Percentiles rank a stretch among this genome's conserved stretches.
phyloP scores from a whole-genome alignment of 1,140 invertebrate genomes.

The Chironomus tepperi region DNA sequence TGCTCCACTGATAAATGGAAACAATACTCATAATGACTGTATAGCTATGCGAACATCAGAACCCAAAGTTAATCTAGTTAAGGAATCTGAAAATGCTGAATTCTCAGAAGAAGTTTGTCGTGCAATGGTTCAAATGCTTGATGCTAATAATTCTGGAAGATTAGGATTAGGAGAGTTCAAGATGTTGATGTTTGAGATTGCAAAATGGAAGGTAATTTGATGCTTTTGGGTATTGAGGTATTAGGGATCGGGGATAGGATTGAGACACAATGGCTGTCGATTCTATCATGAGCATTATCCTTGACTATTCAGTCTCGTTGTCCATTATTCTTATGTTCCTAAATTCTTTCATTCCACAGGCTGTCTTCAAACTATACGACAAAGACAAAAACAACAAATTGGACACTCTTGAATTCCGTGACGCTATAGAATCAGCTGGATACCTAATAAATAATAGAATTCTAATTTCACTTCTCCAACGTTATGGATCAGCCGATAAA shows the following conservation, averaged over 20 bases:
- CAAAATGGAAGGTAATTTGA: slow-evolving; percentile 87
- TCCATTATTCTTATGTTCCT: no score
- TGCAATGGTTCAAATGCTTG: slow-evolving; percentile 93
- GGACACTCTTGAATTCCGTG: slow-evolving; percentile 73
- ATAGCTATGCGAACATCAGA: no score
- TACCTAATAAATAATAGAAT: slow-evolving; percentile 85
- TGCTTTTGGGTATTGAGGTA: no score
- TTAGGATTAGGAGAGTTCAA: slow-evolving; percentile 92
- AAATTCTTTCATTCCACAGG: slow-evolving; percentile 50
- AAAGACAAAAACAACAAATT: slow-evolving; percentile 69
- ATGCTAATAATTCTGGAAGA: slow-evolving; percentile 85
- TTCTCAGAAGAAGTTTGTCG: slow-evolving; percentile 88
- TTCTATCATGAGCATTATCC: no score
- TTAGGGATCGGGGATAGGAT: no score
- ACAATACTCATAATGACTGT: no score
- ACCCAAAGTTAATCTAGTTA: no score
- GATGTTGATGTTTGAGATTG: slow-evolving; percentile 73
- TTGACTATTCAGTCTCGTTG: no score
- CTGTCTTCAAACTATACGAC: slow-evolving; percentile 81
- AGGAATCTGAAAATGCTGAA: slow-evolving; percentile 42
- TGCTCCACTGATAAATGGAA: no score
- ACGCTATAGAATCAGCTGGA: slow-evolving; percentile 78
- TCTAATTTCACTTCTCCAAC: slow-evolving; percentile 77
- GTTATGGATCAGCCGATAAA: slow-evolving; percentile 77
- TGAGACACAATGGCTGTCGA: no score